These are phyloP conservation scores for Watsonalla binaria DNA, from an alignment of 2,888 invertebrate genomes.

Conservation along the genomic window DNA sequence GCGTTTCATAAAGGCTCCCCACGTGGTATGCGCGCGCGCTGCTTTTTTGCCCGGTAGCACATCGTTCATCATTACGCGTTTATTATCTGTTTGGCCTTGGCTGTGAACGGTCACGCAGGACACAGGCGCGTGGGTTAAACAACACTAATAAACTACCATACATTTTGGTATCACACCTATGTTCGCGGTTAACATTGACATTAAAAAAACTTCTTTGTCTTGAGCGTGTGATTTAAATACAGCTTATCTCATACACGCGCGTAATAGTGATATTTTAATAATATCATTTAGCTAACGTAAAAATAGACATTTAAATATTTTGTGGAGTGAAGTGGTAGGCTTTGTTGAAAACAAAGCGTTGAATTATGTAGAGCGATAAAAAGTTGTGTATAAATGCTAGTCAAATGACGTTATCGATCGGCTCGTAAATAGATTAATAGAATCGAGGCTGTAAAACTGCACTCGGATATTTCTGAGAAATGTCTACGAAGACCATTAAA, in stretches of 20 bases:
- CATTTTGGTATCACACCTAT: slow-evolving; percentile 31
- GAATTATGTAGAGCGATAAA: too few relatives aligned
- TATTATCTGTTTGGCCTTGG: slow-evolving; percentile 74
- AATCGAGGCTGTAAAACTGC: slow-evolving; percentile 12
- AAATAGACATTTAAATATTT: too few relatives aligned
- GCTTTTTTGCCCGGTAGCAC: slow-evolving; percentile 60
- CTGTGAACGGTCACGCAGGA: slow-evolving; percentile 70
- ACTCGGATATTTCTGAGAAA: slow-evolving; percentile 14
- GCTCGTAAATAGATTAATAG: slow-evolving; percentile 7
- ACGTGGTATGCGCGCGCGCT: slow-evolving; percentile 57
- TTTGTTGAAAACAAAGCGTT: too few relatives aligned
- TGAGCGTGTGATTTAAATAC: too few relatives aligned
- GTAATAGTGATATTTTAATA: too few relatives aligned
- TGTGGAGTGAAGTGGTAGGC: too few relatives aligned
- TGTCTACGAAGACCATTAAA: slow-evolving; percentile 31
- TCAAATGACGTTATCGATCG: slow-evolving; percentile 4
- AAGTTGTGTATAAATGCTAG: not conserved
- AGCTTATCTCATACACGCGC: too few relatives aligned
- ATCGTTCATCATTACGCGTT: slow-evolving; percentile 68
- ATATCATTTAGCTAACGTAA: too few relatives aligned
- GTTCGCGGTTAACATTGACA: slow-evolving; percentile 15
- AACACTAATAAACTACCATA: slow-evolving; percentile 31
- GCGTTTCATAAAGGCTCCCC: slow-evolving; percentile 59
- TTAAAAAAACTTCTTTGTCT: slow-evolving; percentile 24
- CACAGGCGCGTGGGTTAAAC: slow-evolving; percentile 44